Percentiles rank a stretch among this genome's conserved stretches.
These are phyloP conservation scores for Linurgus olivaceus DNA, from an alignment of 2,797 vertebrate genomes.

Conservation along the genomic window DNA sequence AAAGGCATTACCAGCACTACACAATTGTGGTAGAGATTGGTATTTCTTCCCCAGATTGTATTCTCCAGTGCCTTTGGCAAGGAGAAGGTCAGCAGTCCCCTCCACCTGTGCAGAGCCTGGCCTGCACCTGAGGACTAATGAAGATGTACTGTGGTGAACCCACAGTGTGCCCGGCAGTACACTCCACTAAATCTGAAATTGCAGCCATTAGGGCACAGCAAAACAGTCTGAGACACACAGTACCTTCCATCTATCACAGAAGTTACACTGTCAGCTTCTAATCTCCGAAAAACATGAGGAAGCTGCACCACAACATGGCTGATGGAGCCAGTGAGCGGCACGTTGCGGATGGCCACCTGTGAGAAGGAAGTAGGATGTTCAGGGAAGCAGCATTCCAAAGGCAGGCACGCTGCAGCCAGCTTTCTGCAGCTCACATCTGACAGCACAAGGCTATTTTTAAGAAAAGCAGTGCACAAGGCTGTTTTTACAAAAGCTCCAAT, in stretches of 20 bases:
- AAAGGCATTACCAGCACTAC: neutral
- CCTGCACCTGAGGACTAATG: neutral
- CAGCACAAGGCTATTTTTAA: neutral
- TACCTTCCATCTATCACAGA: slow-evolving; percentile 88
- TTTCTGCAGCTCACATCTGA: neutral
- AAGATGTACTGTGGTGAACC: neutral
- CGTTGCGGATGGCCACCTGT: slow-evolving; percentile 84
- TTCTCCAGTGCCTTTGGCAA: neutral
- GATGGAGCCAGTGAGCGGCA: slow-evolving; percentile 85
- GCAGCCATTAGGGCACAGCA: neutral
- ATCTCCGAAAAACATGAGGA: slow-evolving; percentile 93
- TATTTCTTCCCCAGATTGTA: neutral
- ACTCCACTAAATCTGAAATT: neutral
- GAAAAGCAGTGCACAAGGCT: neutral
- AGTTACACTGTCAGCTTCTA: slow-evolving; percentile 80
- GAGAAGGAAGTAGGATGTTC: neutral
- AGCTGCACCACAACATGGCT: slow-evolving; percentile 91
- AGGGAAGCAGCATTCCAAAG: neutral
- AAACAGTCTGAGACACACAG: neutral
- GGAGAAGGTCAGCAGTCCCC: neutral
- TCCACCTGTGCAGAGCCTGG: neutral
- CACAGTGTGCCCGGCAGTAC: neutral
- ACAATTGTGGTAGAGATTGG: neutral
- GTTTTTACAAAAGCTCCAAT: neutral
- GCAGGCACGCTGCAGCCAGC: neutral